Base-by-base conservation (phyloP, 2,888 invertebrate species). In the Hoplodrina blanda region DNA sequence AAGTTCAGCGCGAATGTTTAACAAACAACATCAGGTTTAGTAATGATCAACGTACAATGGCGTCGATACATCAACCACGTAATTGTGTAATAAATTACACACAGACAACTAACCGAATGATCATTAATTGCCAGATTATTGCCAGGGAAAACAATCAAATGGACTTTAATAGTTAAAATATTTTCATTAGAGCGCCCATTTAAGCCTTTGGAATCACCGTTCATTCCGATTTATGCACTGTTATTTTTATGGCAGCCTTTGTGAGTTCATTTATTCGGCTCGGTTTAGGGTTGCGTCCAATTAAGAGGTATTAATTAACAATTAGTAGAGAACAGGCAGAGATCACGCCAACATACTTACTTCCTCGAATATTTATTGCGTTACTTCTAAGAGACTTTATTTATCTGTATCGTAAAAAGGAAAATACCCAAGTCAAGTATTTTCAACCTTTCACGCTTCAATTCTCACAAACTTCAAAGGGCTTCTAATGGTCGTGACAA, bases 91-190 rank as follows among this genome's bases (percentile, higher is more conserved):
- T 84, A 78, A 81, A 84, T 81, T 70, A 76, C 70, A 25, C 56
- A 76, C 70, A 73, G 67, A 79, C 74, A 83, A 70, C 75, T 73
- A 73, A 70, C 64, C 73, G 68, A 80, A 73, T 81, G 75, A 82
- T 81, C 80, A 70, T 85, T 87, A 87, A 87, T 89, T 87, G 88
- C 89, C 89, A 74, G 79, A 83, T 85, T 89, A 88, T 85, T 81
- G 84, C 71, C 80, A 85, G 85, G 74, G 88, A 89, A 91, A 91
- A 92, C 91, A 92, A 93, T 93, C 86, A 89, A 90, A 88, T 82
- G 80, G 88, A 86, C 85, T 90, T 89, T 89, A 87, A 91, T 89
- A 81, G 84, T 80, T 84, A 76, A 90, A 92, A 92, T 89, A 90
- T 90, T 92, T 91, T 91, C 91, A 91, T 92, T 91, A 91, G 87